Evolutionary conservation across 2,797 vertebrate species (phyloP), one percentile per base, ranked within the genome.

Genomic region (Hyperoplus lanceolatus): DNA sequence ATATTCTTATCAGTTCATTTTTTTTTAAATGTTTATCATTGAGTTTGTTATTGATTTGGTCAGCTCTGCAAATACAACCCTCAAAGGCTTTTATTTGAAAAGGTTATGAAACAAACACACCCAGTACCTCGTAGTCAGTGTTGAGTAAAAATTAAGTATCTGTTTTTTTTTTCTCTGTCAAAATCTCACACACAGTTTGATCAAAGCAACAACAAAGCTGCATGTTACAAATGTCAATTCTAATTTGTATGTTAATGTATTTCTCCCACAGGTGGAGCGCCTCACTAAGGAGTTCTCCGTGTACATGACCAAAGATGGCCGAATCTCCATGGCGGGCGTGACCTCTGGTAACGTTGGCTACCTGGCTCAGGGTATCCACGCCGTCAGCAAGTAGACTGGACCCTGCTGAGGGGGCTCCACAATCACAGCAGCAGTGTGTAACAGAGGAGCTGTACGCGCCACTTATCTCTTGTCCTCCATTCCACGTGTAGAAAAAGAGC

Each of bases 301-400:
- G 88, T 99, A 99, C 90, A 97, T 99, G 98, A 99, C 98, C 38
- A 99, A 99, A 90, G 98, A 99, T 10, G 98, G 98, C 39, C 96
- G 98, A 48, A 99, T 99, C 90, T 99, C 98, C 7, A 93, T 99
- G 89, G 98, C 98, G 0, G 98, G 98, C 0, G 96, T 99, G 69
- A 90, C 97, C 0, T 99, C 98, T 0, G 94, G 95, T 75, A 99
- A 99, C 0, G 97, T 99, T 14, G 96, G 91, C 57, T 97, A 98
- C 91, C 94, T 99, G 84, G 97, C 98, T 66, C 96, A 97, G 0
- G 96, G 91, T 14, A 98, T 99, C 90, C 98, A 99, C 50, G 93
- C 97, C 1, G 98, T 99, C 88, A 97, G 97, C 73, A 99, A 99
- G 94, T 99, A 93, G 85, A 90, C 68, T 0, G 62, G 59, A 61